Evolutionary conservation across 2,797 vertebrate species (phyloP).

Genomic region (Botia almorhae): DNA sequence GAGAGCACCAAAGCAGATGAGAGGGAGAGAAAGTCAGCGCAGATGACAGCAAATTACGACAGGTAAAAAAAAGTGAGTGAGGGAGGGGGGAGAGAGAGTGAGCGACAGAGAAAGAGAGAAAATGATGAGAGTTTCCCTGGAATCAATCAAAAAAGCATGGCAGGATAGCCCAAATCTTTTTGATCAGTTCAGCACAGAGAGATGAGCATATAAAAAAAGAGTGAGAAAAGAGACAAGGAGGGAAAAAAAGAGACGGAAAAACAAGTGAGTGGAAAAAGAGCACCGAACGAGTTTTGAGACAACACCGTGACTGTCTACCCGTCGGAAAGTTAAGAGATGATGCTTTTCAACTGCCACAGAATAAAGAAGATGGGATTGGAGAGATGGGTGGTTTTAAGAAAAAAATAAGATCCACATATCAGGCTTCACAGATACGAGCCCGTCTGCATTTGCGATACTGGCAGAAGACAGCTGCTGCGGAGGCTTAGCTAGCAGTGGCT

Average conservation of each 20-base stretch:
- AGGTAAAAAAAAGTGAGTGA: conserved; percentile 55
- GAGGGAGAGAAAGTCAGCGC: conserved; percentile 40
- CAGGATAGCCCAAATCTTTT: conserved; percentile 72
- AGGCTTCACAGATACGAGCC: conserved; percentile 47
- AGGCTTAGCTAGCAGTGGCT: conserved; percentile 50
- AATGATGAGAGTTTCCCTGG: conserved; percentile 66
- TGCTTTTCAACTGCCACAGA: conserved; percentile 54
- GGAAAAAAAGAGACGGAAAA: conserved; percentile 66
- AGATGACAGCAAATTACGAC: conserved; percentile 57
- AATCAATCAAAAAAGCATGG: conserved; percentile 71
- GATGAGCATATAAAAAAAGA: conserved; percentile 49
- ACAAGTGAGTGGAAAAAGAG: conserved; percentile 39
- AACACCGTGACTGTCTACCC: conserved; percentile 50
- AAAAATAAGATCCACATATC: conserved; percentile 49
- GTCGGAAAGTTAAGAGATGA: conserved; percentile 51
- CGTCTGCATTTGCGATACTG: conserved; percentile 44
- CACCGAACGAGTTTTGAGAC: conserved; percentile 20
- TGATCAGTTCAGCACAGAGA: conserved; percentile 78
- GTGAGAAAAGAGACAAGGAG: conserved; percentile 33
- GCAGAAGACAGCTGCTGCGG: conserved; percentile 32
- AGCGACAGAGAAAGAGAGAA: conserved; percentile 59
- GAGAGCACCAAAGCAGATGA: conserved; percentile 30
- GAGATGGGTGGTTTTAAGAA: conserved; percentile 50
- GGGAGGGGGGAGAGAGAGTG: conserved; percentile 18
- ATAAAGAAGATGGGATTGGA: conserved; percentile 51